These are phyloP conservation scores for Cryptus armator DNA, from an alignment of 2,888 invertebrate species.

Conservation along the genomic window DNA sequence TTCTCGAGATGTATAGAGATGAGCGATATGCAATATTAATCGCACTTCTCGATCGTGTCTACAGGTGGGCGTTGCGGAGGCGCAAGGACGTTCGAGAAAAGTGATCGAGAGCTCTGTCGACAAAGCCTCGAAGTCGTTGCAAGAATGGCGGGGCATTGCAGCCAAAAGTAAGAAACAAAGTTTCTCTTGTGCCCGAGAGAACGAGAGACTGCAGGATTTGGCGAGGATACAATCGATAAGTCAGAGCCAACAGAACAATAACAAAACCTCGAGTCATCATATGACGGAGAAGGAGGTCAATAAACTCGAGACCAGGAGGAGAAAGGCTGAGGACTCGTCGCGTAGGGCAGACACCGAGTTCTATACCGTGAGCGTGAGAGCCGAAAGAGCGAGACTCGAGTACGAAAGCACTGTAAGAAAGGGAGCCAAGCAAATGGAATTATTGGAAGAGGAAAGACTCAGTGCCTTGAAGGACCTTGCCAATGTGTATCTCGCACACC, in stretches of 20 bases:
- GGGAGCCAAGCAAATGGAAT: constrained; percentile 94
- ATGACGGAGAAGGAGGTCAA: constrained; percentile 88
- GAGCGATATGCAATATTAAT: not conserved
- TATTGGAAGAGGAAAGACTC: constrained; percentile 95
- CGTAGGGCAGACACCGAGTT: constrained; percentile 97
- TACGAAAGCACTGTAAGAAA: constrained; percentile 96
- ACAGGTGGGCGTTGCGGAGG: constrained; percentile 89
- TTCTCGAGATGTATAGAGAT: constrained; percentile 5
- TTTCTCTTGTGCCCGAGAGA: constrained; percentile 94
- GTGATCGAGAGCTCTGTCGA: constrained; percentile 90
- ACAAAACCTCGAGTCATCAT: constrained; percentile 83
- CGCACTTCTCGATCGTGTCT: constrained; percentile 2
- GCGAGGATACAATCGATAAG: constrained; percentile 87
- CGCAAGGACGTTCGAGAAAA: constrained; percentile 87
- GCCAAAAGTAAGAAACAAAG: constrained; percentile 96
- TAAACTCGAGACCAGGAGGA: constrained; percentile 94
- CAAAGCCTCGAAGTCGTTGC: constrained; percentile 92
- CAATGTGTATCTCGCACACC: constrained; percentile 86
- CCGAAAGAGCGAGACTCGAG: constrained; percentile 95
- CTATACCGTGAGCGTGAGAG: constrained; percentile 95
- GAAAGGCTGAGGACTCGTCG: constrained; percentile 95
- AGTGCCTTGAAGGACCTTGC: constrained; percentile 91
- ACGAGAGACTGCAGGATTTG: constrained; percentile 95
- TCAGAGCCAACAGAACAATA: constrained; percentile 86
- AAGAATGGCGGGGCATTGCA: constrained; percentile 95